Conservation (phyloP, 2,888 invertebrate species). For the Lochmaea crataegi region DNA sequence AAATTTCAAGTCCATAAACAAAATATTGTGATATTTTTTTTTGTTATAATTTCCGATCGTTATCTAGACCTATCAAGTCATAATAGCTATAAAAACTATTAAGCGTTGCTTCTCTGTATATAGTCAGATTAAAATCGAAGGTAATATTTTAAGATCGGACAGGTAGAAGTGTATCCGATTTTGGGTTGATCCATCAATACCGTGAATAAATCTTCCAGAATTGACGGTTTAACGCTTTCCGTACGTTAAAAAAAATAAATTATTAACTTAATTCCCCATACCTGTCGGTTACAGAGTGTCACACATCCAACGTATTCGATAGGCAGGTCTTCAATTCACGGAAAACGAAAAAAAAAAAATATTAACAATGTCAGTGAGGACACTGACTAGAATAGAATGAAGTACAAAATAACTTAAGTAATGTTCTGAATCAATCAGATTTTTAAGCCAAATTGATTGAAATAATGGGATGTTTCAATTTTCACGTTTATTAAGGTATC, state of each 20-base stretch:
- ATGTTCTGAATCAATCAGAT: too few species aligned
- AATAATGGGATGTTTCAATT: too few species aligned
- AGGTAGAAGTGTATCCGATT: conserved; percentile 16
- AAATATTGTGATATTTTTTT: conserved; percentile 25
- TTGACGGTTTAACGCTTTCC: conserved; percentile 30
- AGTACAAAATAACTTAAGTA: too few species aligned
- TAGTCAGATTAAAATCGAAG: conserved; percentile 25
- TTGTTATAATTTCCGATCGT: conserved; percentile 11
- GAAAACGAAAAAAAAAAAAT: neutral
- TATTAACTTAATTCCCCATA: conserved; percentile 20
- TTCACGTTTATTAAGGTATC: too few species aligned
- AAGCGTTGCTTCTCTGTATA: conserved; percentile 17
- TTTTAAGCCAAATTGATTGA: too few species aligned
- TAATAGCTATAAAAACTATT: conserved; percentile 25
- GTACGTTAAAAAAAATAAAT: conserved; percentile 22
- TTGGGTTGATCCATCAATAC: conserved; percentile 31
- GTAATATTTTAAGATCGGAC: conserved; percentile 31
- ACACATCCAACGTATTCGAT: neutral
- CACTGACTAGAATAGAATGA: too few species aligned
- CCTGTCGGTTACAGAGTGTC: conserved; percentile 3
- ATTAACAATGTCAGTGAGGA: neutral
- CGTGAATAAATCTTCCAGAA: conserved; percentile 26
- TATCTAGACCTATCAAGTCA: conserved; percentile 27
- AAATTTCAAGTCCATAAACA: conserved; percentile 10
- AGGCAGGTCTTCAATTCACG: neutral